Evolutionary conservation across 37 sponge, comb jelly and placozoan genomes (phyloP).

Genomic region (Beroe ovata): DNA sequence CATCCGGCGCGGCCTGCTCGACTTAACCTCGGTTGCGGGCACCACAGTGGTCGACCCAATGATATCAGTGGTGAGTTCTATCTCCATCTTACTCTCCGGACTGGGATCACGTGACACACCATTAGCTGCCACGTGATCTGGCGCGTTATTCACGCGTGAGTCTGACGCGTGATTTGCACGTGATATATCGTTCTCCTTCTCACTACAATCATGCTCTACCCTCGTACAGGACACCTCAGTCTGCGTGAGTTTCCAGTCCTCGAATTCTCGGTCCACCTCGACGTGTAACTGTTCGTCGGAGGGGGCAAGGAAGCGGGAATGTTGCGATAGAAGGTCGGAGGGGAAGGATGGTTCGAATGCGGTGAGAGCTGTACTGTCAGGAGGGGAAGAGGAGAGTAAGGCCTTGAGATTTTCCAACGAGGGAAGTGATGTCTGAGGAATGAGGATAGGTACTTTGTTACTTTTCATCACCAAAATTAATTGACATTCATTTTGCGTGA

Average conservation of each 20-base stretch:
- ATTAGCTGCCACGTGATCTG: neutral
- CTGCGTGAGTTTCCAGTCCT: no score
- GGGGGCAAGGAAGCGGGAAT: neutral
- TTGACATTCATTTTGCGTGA: no score
- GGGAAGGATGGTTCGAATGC: neutral
- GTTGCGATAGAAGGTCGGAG: neutral
- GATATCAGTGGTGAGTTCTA: neutral
- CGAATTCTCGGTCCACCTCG: neutral
- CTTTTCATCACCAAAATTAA: no score
- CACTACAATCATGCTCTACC: no score
- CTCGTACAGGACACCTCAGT: no score
- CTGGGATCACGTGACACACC: neutral
- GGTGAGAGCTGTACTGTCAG: neutral
- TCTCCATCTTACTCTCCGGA: no score
- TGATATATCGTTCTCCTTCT: no score
- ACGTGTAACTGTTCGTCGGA: neutral
- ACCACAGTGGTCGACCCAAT: neutral
- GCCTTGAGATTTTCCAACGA: neutral
- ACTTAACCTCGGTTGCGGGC: neutral
- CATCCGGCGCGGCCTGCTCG: no score
- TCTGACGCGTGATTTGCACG: no score
- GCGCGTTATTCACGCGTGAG: no score
- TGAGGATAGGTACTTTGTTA: no score
- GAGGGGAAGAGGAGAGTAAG: neutral
- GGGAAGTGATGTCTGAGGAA: neutral